Evolutionary conservation across 2,888 invertebrate genomes (phyloP), one percentile per base, ranked within the genome.

Genomic region (Drepana falcataria): DNA sequence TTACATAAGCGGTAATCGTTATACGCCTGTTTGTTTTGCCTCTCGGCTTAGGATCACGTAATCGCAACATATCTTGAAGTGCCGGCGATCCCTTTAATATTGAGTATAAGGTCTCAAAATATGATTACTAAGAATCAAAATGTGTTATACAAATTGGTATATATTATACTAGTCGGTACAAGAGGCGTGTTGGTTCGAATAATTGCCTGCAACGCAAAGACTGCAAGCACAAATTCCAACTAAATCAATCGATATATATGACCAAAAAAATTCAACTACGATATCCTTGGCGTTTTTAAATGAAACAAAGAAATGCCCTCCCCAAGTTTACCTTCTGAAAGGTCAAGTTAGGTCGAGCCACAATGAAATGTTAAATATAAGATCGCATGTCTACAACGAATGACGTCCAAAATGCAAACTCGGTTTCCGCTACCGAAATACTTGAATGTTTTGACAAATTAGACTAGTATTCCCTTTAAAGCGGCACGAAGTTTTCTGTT

Each of bases 281-380:
- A 61, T 59, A 64, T 72, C 71, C 69, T 76, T 72, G 64, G 66
- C 66, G 62, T 9, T 44, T 59, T 59, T 56, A 59, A 61, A 54
- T 56, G 57, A 57, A 60, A 62, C 59, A 58, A 63, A 56, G 59
- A 55, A 51, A 9, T 2, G 3, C 44, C 59, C 64, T 67, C 63
- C 59, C 69, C 70, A 61, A 69, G 71, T 69, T 68, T 47, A 65
- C 68, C 70, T 66, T 61, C 71, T 68, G 61, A 76, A 78, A 83
- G 81, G 81, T 81, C 81, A 75, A 75, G 71, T 69, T 70, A 75
- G 76, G 75, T 75, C 70, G 67, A 71, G 75, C 71, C 74, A 77
- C 76, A 79, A 79, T 75, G 75, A 78, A 87, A 82, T 76, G 83
- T 85, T 86, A 87, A 87, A 84, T 85, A 83, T 85, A 77, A 78